Base-by-base conservation (phyloP, 2,888 invertebrate genomes). In the Pristionchus mayeri region DNA sequence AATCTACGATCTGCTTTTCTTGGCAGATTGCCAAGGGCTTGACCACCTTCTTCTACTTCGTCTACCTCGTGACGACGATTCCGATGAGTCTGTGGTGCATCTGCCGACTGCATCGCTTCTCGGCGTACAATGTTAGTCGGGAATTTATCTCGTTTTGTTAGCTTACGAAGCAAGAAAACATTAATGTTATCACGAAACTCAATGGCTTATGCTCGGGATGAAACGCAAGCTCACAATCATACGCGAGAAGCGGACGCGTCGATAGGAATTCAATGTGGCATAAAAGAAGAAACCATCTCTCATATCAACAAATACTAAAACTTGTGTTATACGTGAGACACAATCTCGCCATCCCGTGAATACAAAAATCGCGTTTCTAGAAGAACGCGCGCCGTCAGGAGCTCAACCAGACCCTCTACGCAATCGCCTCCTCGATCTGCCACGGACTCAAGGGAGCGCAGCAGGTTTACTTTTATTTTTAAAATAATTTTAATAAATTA, bases 391-490 rank as follows among this genome's bases (percentile, higher is more conserved):
- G 80, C 2, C 80, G 40, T 27, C 80, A 80, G 40, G 37, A 80
- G 40, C 37, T 80, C 37, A 80, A 57, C 37, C 54, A 80, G 54
- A 80, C 80, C 0, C n/a, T 80, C 24, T 80, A 80, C 40, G 57
- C 80, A n/a, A 80, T 80, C 24, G 9, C 57, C 13, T 57, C 57
- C n/a, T 50, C 80, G 16, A 34, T 57, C 27, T 80, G 80, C 57
- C 80, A 80, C 24, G 57, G n/a, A 1, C 37, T 37, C n/a, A 80
- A 80, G 27, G 54, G 54, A 13, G 54, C 57, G n/a, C 80, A 80
- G 40, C 80, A 80, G 57, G 80, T 80, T 2, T 21, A n/a, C 21
- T 16, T 54, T 4, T 4, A 54, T 71, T 40, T 24, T 71, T 44
- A 71, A 40, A 40, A 40, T 21, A 11, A 52, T 4, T 52, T 52